A percentile compares a stretch with the other conserved stretches of the same genome.
Evolutionary conservation across 2,113 vertebrate species (phyloP).

Genomic region (Geothlypis trichas): DNA sequence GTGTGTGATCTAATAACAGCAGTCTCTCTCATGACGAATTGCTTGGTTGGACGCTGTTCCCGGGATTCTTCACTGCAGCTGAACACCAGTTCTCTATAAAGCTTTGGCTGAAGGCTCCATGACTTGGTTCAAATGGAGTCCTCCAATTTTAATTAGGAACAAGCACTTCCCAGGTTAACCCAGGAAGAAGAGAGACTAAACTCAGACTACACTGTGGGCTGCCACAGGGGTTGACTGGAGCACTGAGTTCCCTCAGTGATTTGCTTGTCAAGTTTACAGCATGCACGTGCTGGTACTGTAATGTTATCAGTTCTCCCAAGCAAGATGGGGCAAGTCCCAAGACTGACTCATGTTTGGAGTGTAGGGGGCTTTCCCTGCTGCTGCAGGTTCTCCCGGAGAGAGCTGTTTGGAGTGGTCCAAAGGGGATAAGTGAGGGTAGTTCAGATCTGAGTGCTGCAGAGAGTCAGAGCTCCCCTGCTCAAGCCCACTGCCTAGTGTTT

Average conservation of each 20-base stretch:
- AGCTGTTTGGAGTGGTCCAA: neutral
- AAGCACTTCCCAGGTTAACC: neutral
- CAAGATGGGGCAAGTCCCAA: neutral
- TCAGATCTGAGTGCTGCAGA: neutral
- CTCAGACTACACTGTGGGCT: neutral
- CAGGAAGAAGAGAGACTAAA: neutral
- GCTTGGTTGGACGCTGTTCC: neutral
- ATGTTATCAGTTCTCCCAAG: neutral
- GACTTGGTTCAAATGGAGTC: neutral
- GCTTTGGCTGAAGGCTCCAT: neutral
- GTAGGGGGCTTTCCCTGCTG: neutral
- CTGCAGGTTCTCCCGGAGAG: neutral
- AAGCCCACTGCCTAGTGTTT: neutral
- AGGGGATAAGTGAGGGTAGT: neutral
- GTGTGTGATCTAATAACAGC: neutral
- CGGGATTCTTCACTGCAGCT: rapidly evolving
- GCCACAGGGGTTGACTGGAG: neutral
- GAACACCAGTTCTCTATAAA: neutral
- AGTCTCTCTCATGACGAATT: neutral
- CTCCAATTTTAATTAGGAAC: neutral
- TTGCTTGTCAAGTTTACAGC: neutral
- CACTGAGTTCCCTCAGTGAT: rapidly evolving
- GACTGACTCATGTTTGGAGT: neutral
- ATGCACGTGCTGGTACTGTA: rapidly evolving
- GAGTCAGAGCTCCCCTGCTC: neutral